Conservation (phyloP, 2,113 vertebrate species). For the Nothoprocta pentlandii region DNA sequence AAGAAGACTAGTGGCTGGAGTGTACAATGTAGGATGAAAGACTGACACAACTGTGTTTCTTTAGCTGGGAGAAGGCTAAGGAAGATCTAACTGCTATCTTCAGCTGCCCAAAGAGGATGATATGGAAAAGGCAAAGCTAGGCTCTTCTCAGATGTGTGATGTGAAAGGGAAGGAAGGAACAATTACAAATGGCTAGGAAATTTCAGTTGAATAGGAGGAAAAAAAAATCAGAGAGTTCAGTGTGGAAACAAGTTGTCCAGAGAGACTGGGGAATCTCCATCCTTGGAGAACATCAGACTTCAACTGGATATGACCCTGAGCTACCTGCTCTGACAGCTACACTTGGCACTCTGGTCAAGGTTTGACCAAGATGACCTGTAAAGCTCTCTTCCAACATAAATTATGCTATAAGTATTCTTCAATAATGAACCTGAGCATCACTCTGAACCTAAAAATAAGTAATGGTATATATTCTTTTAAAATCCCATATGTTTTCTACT, state of each 20-base stretch:
- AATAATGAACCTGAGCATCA: neutral
- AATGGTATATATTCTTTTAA: neutral
- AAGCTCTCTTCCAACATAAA: neutral
- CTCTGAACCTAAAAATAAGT: neutral
- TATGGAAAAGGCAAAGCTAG: neutral
- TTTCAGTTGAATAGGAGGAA: neutral
- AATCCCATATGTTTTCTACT: neutral
- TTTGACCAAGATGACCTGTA: neutral
- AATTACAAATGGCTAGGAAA: neutral
- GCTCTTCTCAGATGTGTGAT: neutral
- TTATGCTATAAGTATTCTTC: neutral
- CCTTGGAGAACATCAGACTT: neutral
- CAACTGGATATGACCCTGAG: neutral
- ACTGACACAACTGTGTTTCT: neutral
- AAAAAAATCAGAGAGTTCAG: neutral
- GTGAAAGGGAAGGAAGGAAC: neutral
- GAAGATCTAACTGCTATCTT: neutral
- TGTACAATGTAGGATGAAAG: neutral
- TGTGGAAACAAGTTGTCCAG: neutral
- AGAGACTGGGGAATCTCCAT: neutral
- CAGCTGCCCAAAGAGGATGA: neutral
- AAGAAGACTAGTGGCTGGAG: neutral
- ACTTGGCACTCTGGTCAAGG: neutral
- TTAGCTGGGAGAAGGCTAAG: neutral
- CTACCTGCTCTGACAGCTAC: neutral